Evolutionary conservation across 2,888 invertebrate genomes (phyloP), one percentile per base, ranked within the genome.

Genomic region (Nomada lathburiana): DNA sequence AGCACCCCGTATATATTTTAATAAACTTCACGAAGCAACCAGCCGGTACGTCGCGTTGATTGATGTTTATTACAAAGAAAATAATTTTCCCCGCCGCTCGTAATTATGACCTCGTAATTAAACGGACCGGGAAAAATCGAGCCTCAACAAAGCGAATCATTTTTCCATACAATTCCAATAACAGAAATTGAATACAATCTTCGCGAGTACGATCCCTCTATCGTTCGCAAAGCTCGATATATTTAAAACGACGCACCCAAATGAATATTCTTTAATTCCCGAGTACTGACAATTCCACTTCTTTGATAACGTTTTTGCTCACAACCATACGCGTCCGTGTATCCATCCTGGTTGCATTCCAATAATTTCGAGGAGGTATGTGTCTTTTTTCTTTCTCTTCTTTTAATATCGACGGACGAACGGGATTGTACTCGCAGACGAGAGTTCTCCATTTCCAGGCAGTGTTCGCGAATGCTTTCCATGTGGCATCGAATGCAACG

Each of bases 331-430:
- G 1, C 18, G 5, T 18, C 3, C 5, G 10, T 20, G 23, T 2
- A 23, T 57, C 23, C 47, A 23, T 64, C 18, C 16, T 18, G 18
- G 11, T 63, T 16, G 10, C 42, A n/a, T 62, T 63, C 20, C 55
- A 67, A 76, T 76, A 52, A 76, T 76, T 79, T 64, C 63, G 13
- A 67, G 57, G 67, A 44, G 23, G 29, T 3, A 55, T 9, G 36
- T 0, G 47, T 16, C 11, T 16, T 16, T 16, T 44, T 62, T 44
- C 50, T 52, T 20, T 44, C 55, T 36, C 36, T 52, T 20, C 42
- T 71, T 77, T 80, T 77, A 80, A 80, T 80, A 69, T 69, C 23
- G 57, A 64, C 50, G 47, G 26, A 26, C 47, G 47, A 26, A 16
- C 16, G 13, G 26, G n/a, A 60, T 52, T 65, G 44, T 55, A 63